phyloP scores from a whole-genome alignment of 1,140 invertebrate genomes.

The Aradophagus sp. region DNA sequence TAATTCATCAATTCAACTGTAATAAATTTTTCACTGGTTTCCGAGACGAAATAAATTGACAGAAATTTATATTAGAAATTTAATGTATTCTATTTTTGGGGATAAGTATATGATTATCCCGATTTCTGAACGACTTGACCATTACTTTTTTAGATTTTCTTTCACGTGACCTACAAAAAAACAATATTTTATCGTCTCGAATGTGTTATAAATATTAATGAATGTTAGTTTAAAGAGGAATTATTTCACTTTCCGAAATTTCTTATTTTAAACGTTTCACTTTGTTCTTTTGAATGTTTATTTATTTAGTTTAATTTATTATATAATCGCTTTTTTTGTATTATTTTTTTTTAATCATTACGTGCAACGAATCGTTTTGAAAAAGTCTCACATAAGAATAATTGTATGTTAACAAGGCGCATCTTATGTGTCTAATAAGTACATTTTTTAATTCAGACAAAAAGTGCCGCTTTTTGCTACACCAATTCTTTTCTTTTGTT shows the following conservation, averaged over 20 bases:
- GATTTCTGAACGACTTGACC: constrained; percentile 25
- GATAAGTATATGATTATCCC: constrained; percentile 45
- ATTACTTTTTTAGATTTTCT: constrained; percentile 42
- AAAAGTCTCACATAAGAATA: too few relatives aligned
- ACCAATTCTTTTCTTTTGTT: too few relatives aligned
- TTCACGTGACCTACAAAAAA: constrained; percentile 33
- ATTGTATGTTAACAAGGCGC: too few relatives aligned
- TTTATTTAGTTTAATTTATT: too few relatives aligned
- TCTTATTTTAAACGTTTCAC: background rate
- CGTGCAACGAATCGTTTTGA: too few relatives aligned
- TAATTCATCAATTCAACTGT: too few relatives aligned
- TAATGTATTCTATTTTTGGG: constrained; percentile 47
- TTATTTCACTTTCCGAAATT: background rate
- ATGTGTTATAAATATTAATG: constrained; percentile 38
- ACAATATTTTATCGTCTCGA: constrained; percentile 22
- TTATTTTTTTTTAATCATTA: too few relatives aligned
- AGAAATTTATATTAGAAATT: constrained; percentile 50
- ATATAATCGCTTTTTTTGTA: too few relatives aligned
- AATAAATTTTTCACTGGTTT: constrained; percentile 23
- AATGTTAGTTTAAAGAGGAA: constrained; percentile 17
- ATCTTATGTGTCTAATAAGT: too few relatives aligned
- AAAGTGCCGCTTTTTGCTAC: too few relatives aligned
- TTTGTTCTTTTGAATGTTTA: too few relatives aligned
- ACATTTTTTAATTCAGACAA: too few relatives aligned
- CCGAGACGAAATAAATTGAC: constrained; percentile 24